Base-by-base conservation (phyloP, 2,113 vertebrate species). In the Vulpes lagopus region DNA sequence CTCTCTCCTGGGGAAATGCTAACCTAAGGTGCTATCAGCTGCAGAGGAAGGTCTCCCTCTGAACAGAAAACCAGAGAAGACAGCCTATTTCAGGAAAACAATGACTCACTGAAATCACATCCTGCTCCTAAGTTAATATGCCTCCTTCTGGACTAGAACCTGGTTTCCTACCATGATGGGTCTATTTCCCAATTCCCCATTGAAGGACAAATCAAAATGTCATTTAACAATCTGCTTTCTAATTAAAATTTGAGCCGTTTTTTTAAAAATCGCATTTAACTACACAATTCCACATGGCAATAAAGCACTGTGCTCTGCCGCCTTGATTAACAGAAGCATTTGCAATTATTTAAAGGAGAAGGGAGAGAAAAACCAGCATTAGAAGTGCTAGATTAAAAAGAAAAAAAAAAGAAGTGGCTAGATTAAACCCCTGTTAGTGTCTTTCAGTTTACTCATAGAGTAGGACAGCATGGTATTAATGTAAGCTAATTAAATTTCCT, bases 291-390 rank as follows among this genome's bases (percentile, higher is more conserved):
- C 96, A 97, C 92, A 10, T 27, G 57, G 96, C 73, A 98, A 95
- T 76, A 97, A 96, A 97, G 91, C 90, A 91, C n/a, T 71, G 1
- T 25, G 92, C 82, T 91, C 85, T 67, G 80, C 86, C 49, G 55
- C 92, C 97, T 62, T 96, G 97, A 98, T 3, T 95, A 97, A 98
- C 35, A 96, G 96, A 84, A 87, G 81, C 82, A 86, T 94, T 96
- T 94, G 88, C 96, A 98, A 95, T 98, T 98, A 98, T 94, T 98
- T 98, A 97, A 96, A 94, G 49, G 57, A 23, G 23, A 71, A 87
- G 67, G 25, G 49, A 62, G 27, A 86, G 93, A 89, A 94, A 84
- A 92, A 60, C 96, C 64, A 84, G 92, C 87, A 94, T 97, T 96
- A 98, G 80, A 97, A 91, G 93, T 43, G 94, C 51, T 90, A 97